A percentile compares a stretch with the other conserved stretches of the same genome.
phyloP scores from a whole-genome alignment of 2,888 invertebrate genomes.

The Pasiphila rectangulata region DNA sequence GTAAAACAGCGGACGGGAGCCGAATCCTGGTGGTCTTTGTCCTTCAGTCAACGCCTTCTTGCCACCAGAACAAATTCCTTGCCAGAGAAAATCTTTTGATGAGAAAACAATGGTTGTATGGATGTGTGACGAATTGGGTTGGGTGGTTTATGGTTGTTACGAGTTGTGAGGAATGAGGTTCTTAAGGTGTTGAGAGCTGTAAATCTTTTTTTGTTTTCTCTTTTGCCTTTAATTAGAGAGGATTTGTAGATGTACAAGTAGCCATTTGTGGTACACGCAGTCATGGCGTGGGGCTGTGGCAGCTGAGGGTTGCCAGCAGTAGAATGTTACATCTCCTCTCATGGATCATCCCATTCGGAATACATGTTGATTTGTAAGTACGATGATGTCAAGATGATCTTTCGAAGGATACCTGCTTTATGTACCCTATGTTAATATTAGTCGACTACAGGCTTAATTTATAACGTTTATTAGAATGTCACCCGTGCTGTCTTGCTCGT shows the following conservation, averaged over 20 bases:
- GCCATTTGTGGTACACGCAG: background rate
- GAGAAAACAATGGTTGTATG: conserved; percentile 67
- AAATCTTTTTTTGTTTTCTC: background rate
- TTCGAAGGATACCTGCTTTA: too few relatives aligned
- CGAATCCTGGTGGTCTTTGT: conserved; percentile 60
- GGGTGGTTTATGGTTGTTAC: conserved; percentile 12
- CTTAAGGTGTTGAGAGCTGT: background rate
- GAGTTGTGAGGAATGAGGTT: conserved; percentile 3
- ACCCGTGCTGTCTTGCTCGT: too few relatives aligned
- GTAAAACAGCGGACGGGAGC: conserved; percentile 53
- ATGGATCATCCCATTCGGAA: too few relatives aligned
- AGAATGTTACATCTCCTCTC: too few relatives aligned
- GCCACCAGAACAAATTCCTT: conserved; percentile 60
- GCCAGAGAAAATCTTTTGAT: conserved; percentile 71
- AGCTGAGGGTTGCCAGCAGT: too few relatives aligned
- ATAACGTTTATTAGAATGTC: too few relatives aligned
- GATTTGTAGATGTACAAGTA: background rate
- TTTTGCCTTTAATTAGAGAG: background rate
- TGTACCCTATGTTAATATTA: too few relatives aligned
- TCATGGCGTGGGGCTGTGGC: too few relatives aligned
- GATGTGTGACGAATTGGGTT: conserved; percentile 57
- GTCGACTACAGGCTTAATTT: too few relatives aligned
- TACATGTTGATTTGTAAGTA: too few relatives aligned
- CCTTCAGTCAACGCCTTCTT: conserved; percentile 57
- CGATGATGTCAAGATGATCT: too few relatives aligned